A percentile compares a stretch with the other conserved stretches of the same genome.
Evolutionary conservation across 2,888 invertebrate species (phyloP).

Genomic region (Macroteleia sp.): DNA sequence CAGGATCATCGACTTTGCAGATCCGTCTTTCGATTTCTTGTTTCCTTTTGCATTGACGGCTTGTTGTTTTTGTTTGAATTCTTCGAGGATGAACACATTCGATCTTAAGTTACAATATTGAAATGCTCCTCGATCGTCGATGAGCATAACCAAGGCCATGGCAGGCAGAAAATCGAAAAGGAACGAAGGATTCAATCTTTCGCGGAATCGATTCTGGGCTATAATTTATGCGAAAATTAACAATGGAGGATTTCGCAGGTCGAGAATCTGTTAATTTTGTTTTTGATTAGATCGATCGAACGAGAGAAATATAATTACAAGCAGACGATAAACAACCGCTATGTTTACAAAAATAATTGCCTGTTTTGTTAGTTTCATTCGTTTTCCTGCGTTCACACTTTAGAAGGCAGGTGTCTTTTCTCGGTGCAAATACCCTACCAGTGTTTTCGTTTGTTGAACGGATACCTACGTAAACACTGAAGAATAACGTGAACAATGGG

Average conservation of each 20-base stretch:
- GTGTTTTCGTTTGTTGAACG: slow-evolving; percentile 34
- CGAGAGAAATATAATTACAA: slow-evolving; percentile 11
- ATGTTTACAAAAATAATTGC: slow-evolving; percentile 36
- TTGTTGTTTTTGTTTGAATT: slow-evolving; percentile 75
- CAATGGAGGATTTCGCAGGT: slow-evolving; percentile 41
- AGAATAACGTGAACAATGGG: slow-evolving; percentile 72
- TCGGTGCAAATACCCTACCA: background rate
- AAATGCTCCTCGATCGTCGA: slow-evolving; percentile 74
- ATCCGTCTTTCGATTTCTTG: slow-evolving; percentile 61
- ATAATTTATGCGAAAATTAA: slow-evolving; percentile 62
- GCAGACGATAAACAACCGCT: background rate
- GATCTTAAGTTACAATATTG: slow-evolving; percentile 74
- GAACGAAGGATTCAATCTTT: slow-evolving; percentile 54
- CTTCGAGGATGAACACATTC: slow-evolving; percentile 80
- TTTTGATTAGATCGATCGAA: slow-evolving; percentile 19
- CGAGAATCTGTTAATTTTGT: slow-evolving; percentile 49
- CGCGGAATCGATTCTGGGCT: slow-evolving; percentile 53
- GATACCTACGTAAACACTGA: slow-evolving; percentile 34
- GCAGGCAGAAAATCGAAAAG: slow-evolving; percentile 51
- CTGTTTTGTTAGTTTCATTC: slow-evolving; percentile 6
- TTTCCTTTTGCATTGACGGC: slow-evolving; percentile 56
- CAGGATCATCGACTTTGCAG: slow-evolving; percentile 70
- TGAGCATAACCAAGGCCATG: slow-evolving; percentile 65
- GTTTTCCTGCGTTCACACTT: slow-evolving; percentile 23
- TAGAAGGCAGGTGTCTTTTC: slow-evolving; percentile 23